Evolutionary conservation across 2,888 invertebrate species (phyloP), one percentile per base, ranked within the genome.

Genomic region (Nowickia ferox): DNA sequence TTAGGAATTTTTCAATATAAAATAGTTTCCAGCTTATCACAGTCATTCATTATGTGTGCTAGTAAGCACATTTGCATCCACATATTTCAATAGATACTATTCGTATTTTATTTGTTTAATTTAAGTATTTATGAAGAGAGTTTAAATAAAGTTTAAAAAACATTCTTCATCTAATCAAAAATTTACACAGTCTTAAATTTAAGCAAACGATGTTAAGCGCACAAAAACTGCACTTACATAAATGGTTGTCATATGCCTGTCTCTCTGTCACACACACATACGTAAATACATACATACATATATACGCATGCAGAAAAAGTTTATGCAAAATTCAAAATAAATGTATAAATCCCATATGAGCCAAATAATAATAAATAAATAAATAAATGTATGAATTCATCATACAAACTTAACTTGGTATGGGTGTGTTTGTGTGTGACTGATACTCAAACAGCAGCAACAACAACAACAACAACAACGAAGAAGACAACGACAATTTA

Each of bases 111-210:
- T 69, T 69, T 55, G 69, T 42, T 48, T 74, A 40, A 42, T 44
- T 59, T 6, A 30, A 72, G 11, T 72, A 38, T 61, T 65, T 65
- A 53, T 75, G 72, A 13, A 15, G 59, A 66, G 59, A 66, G 46
- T 66, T 66, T 22, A 57, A 44, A 76, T 44, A 17, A 76, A 66
- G 42, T 65, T 53, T 53, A 65, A 55, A 68, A 30, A 6, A 30
- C 46, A 77, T 78, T 69, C 68, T 77, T 59, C 2, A 69, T 11
- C 53, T 71, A 78, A 78, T 71, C 69, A 71, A 79, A 40, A 78
- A 55, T 40, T 63, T 44, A 55, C 42, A 48, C 9, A 59, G 17
- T 72, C 46, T 57, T 51, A 61, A 72, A 55, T 66, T 55, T 57
- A 48, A 63, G 46, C 8, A 76, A 66, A 76, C 22, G 9, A 9